Percentiles rank a stretch among this genome's conserved stretches.
Evolutionary conservation across 2,888 invertebrate species (phyloP).

Genomic region (Heteromurus nitidus): DNA sequence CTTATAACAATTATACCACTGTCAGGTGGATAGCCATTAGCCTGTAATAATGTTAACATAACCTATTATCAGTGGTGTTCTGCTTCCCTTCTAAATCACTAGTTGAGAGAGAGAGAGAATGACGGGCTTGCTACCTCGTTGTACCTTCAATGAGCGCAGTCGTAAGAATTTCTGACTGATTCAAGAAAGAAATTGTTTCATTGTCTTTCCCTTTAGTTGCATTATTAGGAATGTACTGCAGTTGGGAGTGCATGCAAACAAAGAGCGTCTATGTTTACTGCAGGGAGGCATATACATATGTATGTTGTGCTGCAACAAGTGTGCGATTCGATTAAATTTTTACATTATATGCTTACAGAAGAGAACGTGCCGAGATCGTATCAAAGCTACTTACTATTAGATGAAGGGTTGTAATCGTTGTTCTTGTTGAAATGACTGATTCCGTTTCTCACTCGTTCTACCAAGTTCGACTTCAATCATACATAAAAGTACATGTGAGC

Average conservation of each 20-base stretch:
- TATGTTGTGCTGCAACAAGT: too few relatives aligned
- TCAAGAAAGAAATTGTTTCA: constrained; percentile 13
- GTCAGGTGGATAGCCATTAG: constrained; percentile 33
- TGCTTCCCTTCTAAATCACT: constrained; percentile 34
- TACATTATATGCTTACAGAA: too few relatives aligned
- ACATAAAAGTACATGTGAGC: too few relatives aligned
- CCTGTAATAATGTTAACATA: constrained; percentile 45
- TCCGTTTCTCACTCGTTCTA: constrained; percentile 6
- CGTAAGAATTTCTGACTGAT: constrained; percentile 11
- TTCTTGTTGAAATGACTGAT: constrained; percentile 28
- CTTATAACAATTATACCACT: constrained; percentile 54
- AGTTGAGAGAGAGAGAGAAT: not conserved
- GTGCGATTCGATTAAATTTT: too few relatives aligned
- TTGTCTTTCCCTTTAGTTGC: too few relatives aligned
- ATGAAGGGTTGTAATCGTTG: constrained; percentile 11
- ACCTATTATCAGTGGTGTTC: constrained; percentile 54
- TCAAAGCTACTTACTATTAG: constrained; percentile 24
- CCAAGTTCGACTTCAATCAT: constrained; percentile 11
- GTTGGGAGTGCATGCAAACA: too few relatives aligned
- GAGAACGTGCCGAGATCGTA: constrained; percentile 38
- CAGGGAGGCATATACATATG: too few relatives aligned
- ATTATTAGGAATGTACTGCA: too few relatives aligned
- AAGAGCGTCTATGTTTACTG: too few relatives aligned
- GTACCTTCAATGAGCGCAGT: constrained; percentile 1
- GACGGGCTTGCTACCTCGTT: constrained; percentile 15